Percentiles rank a stretch among this genome's conserved stretches.
Conservation (phyloP, 2,888 invertebrate species). For the Anodontia alba region DNA sequence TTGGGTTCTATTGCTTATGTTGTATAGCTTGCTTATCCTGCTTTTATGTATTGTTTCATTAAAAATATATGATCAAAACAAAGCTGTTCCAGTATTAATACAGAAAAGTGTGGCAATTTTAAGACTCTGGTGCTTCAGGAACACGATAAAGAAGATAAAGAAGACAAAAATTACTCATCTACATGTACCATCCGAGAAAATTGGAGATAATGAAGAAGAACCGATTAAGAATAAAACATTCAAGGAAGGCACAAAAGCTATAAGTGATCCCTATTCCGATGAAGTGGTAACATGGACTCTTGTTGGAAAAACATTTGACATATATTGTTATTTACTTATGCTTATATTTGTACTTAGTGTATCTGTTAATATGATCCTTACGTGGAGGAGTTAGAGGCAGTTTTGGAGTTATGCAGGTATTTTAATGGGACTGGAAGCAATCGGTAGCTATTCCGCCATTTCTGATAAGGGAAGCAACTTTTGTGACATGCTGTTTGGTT, state of each 20-base stretch:
- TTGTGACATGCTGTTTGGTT: too few relatives aligned
- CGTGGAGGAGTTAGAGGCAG: too few relatives aligned
- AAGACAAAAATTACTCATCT: background rate
- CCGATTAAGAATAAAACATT: too few relatives aligned
- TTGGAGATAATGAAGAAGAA: too few relatives aligned
- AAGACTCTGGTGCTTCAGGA: background rate
- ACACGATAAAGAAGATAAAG: background rate
- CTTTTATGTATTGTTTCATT: conserved; percentile 41
- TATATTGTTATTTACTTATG: background rate
- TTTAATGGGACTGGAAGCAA: too few relatives aligned
- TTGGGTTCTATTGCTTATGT: conserved; percentile 34
- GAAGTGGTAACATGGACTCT: background rate
- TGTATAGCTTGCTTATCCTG: conserved; percentile 40
- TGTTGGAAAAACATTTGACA: background rate
- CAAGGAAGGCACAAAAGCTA: background rate
- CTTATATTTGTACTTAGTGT: background rate
- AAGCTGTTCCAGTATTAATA: conserved; percentile 20
- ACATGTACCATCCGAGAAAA: background rate
- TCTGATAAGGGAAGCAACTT: too few relatives aligned
- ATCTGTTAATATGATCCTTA: too few relatives aligned
- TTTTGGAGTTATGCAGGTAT: too few relatives aligned
- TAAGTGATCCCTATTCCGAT: too few relatives aligned
- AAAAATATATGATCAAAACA: conserved; percentile 15
- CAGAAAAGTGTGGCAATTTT: background rate
- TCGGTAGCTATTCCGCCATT: too few relatives aligned